phyloP scores from a whole-genome alignment of 1,140 invertebrate genomes.

The Halyomorpha halys region DNA sequence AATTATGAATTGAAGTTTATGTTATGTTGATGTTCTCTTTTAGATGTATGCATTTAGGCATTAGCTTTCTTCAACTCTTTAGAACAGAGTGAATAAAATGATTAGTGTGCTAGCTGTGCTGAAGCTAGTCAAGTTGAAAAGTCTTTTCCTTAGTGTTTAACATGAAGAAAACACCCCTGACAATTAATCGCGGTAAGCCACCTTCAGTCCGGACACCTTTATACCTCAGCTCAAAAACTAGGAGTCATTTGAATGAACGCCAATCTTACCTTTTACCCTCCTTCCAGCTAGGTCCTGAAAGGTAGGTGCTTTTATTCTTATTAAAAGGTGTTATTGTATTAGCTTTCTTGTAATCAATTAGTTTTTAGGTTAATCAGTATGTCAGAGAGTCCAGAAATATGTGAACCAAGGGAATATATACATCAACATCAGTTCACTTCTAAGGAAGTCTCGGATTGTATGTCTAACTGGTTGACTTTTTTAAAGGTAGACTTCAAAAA shows the following conservation, averaged over 20 bases:
- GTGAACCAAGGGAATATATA: constrained; percentile 22
- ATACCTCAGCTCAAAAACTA: constrained; percentile 22
- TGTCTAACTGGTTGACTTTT: constrained; percentile 52
- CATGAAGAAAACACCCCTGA: constrained; percentile 24
- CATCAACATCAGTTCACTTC: constrained; percentile 24
- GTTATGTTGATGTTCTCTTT: neutral
- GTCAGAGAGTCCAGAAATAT: constrained; percentile 27
- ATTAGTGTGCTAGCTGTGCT: neutral
- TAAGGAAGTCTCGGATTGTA: constrained; percentile 46
- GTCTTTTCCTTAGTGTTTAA: constrained; percentile 15
- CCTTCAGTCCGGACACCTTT: constrained; percentile 22
- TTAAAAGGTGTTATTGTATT: no score
- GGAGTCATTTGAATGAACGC: constrained; percentile 26
- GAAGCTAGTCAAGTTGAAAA: constrained; percentile 18
- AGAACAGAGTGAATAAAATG: constrained; percentile 3
- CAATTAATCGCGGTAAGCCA: constrained; percentile 21
- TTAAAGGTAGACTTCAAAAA: constrained; percentile 41
- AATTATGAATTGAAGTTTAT: no score
- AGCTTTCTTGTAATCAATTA: no score
- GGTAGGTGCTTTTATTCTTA: constrained; percentile 7
- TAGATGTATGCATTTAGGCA: neutral
- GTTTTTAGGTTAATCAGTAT: constrained; percentile 27
- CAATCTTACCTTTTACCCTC: constrained; percentile 14
- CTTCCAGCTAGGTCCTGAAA: constrained; percentile 20
- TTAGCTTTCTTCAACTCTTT: neutral